Evolutionary conservation across 2,888 invertebrate species (phyloP).

Genomic region (Scaptomyza caliginosa): DNA sequence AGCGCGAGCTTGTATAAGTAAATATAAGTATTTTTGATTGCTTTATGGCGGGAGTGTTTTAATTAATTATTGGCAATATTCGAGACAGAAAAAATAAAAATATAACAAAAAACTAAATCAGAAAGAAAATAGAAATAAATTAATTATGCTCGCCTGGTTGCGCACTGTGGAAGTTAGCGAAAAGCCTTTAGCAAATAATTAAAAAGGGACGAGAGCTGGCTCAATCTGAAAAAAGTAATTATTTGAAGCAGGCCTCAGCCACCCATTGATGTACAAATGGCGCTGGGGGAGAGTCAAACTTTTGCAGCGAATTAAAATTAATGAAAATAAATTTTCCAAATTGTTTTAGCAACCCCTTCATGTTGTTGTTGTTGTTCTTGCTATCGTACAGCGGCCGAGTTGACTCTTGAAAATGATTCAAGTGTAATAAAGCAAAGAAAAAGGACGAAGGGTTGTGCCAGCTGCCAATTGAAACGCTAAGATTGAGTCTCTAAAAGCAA

Average conservation of each 20-base stretch:
- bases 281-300: conserved; percentile 50
- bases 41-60: conserved; percentile 40
- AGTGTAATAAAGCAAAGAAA: conserved; percentile 75
- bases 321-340: conserved; percentile 79
- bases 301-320: conserved; percentile 77
- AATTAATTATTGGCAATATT: conserved; percentile 69
- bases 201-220: conserved; percentile 68
- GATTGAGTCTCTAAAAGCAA: neutral
- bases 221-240: conserved; percentile 75
- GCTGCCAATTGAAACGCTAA: conserved; percentile 27
- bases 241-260: conserved; percentile 52
- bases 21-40: conserved; percentile 36
- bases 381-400: conserved; percentile 34
- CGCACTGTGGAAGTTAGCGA: conserved; percentile 49
- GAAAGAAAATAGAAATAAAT: conserved; percentile 63
- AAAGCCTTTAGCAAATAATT: conserved; percentile 71
- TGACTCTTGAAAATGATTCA: conserved; percentile 73
- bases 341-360: conserved; percentile 72
- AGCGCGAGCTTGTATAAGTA: conserved; percentile 42
- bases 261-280: conserved; percentile 27
- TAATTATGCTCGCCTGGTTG: conserved; percentile 65
- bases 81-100: conserved; percentile 12
- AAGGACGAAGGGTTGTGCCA: conserved; percentile 39
- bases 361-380: conserved; percentile 5
- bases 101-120: conserved; percentile 8